Conservation (phyloP, 2,113 vertebrate species). For the Aspiorhynchus laticeps region DNA sequence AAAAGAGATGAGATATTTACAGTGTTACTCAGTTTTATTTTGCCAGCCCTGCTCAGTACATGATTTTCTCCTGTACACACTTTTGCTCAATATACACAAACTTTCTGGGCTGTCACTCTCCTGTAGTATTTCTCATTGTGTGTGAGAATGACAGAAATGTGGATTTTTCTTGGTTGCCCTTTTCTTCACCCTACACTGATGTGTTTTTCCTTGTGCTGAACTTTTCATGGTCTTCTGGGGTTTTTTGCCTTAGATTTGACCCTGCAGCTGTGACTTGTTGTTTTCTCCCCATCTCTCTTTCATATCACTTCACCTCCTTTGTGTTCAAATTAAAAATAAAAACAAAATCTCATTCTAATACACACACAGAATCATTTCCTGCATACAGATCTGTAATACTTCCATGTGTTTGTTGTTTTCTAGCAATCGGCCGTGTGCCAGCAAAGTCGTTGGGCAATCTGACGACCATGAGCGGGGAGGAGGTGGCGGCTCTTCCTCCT, state of each 20-base stretch:
- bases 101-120: slow-evolving; percentile 28
- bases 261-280: background rate
- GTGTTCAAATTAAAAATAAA: background rate
- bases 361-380: background rate
- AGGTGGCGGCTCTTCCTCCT: slow-evolving; percentile 88
- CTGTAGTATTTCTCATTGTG: slow-evolving; percentile 42
- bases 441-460: slow-evolving; percentile 96
- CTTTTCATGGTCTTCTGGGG: background rate
- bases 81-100: background rate
- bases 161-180: background rate
- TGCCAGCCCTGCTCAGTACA: background rate
- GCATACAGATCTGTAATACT: background rate
- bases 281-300: background rate
- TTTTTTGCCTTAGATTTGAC: background rate
- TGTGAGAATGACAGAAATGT: background rate
- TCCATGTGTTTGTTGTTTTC: background rate
- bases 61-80: background rate
- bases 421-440: slow-evolving; percentile 92
- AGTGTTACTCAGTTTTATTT: background rate
- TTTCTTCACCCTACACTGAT: background rate
- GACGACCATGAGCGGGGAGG: slow-evolving; percentile 87
- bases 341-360: background rate
- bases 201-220: background rate
- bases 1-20: background rate
- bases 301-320: background rate